phyloP scores from a whole-genome alignment of 2,797 vertebrate genomes.

The Hydrophis major region DNA sequence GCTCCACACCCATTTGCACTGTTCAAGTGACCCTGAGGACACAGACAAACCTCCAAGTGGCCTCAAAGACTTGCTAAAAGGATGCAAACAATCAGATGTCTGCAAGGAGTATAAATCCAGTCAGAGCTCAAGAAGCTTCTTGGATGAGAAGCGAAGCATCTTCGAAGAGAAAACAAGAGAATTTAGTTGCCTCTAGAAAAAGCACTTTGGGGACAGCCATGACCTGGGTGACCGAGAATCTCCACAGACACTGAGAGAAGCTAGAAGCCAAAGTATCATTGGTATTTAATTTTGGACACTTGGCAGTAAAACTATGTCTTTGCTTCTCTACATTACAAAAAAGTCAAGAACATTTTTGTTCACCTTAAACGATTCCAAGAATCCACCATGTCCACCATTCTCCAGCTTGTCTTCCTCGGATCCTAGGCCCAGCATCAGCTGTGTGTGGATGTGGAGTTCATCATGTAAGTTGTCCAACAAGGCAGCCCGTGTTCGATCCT shows the following conservation, averaged over 20 bases:
- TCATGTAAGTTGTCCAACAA: slow-evolving; percentile 94
- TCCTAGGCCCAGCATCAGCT: slow-evolving; percentile 86
- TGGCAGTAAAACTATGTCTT: fast-evolving
- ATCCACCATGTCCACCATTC: slow-evolving; percentile 91
- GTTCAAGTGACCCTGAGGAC: too few species aligned
- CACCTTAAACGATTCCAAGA: slow-evolving; percentile 98
- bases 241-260: neutral
- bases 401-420: slow-evolving; percentile 95
- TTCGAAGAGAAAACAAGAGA: neutral
- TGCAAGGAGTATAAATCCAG: too few species aligned
- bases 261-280: neutral
- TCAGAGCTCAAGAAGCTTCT: too few species aligned
- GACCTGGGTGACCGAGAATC: neutral
- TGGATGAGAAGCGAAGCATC: too few species aligned
- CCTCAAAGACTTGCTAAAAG: too few species aligned
- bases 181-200: neutral
- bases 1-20: too few species aligned
- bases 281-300: fast-evolving
- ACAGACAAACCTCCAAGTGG: too few species aligned
- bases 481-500: slow-evolving; percentile 92
- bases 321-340: fast-evolving
- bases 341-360: neutral
- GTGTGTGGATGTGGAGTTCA: slow-evolving; percentile 90
- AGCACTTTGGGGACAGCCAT: neutral
- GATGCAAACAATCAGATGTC: too few species aligned